Evolutionary conservation across 2,113 vertebrate genomes (phyloP), one percentile per base, ranked within the genome.

Genomic region (Hyperopisus bebe): DNA sequence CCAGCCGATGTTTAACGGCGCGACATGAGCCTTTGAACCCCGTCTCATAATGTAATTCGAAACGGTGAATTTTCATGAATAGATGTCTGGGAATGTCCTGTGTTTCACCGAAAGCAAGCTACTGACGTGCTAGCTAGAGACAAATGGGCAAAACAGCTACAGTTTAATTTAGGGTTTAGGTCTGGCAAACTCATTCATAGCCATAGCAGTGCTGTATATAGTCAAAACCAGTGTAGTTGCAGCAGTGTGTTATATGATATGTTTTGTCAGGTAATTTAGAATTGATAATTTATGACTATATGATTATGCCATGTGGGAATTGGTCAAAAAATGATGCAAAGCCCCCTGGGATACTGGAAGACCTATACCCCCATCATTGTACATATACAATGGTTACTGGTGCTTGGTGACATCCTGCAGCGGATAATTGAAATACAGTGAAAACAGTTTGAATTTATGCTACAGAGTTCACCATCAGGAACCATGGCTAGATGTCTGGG

Each of bases 1-100:
- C 3, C n/a, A 39, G 74, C 35, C 74, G 15, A 80, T 5, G 1
- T 77, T 77, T 77, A 77, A 39, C 0, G 58, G 58, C 9, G 8
- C 9, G 58, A 66, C 70, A 77, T 42, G 31, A 15, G 74, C 15
- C 74, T 80, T 42, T 80, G 35, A 80, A 42, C 35, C 5, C 31
- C 17, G 1, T 47, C 19, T 46, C 42, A 84, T n/a, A 24, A n/a
- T n/a, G 82, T 24, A 84, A 84, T 24, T 24, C 39, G 82, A 84
- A 84, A 84, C 82, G 24, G 8, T 3, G n/a, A 3, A 24, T 84
- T 84, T 10, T 84, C 35, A 19, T 84, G 82, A 84, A 84, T 84
- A 84, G 44, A 44, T 46, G 82, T 84, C 82, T 84, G 44, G 44
- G 82, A 84, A 84, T 84, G 82, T 84, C 39, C 44, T 27, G 82